phyloP scores from a whole-genome alignment of 2,797 vertebrate genomes.

The Galago senegalensis region DNA sequence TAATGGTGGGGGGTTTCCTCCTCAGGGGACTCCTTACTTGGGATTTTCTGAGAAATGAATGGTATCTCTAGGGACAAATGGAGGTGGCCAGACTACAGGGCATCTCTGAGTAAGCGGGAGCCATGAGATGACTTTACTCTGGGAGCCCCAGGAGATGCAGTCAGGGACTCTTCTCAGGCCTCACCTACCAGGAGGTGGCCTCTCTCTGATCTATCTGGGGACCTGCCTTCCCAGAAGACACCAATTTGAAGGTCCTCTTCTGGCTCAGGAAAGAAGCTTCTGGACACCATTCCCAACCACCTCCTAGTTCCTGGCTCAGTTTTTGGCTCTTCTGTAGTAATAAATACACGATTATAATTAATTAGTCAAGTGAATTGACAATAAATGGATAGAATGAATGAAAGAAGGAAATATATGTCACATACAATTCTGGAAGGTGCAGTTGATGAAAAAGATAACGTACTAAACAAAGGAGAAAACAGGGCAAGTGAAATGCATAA shows the following conservation, averaged over 20 bases:
- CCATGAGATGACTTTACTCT: not conserved
- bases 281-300: not conserved
- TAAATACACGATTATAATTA: not conserved
- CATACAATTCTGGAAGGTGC: not conserved
- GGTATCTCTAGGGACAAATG: not conserved
- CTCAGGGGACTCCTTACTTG: not conserved
- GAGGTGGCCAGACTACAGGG: not conserved
- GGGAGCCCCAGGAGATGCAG: not conserved
- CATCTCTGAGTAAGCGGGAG: not conserved
- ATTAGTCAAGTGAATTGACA: not conserved
- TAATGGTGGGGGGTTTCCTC: not conserved
- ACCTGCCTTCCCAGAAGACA: not conserved
- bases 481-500: not conserved
- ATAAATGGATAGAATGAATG: not conserved
- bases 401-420: not conserved
- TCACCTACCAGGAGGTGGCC: not conserved
- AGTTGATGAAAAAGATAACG: not conserved
- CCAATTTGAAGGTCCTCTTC: not conserved
- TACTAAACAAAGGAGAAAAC: not conserved
- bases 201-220: rapidly evolving
- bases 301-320: not conserved
- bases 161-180: not conserved
- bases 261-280: not conserved
- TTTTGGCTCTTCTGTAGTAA: not conserved
- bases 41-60: not conserved